Evolutionary conservation across 2,797 vertebrate genomes (phyloP).

Genomic region (Harpagifer antarcticus): DNA sequence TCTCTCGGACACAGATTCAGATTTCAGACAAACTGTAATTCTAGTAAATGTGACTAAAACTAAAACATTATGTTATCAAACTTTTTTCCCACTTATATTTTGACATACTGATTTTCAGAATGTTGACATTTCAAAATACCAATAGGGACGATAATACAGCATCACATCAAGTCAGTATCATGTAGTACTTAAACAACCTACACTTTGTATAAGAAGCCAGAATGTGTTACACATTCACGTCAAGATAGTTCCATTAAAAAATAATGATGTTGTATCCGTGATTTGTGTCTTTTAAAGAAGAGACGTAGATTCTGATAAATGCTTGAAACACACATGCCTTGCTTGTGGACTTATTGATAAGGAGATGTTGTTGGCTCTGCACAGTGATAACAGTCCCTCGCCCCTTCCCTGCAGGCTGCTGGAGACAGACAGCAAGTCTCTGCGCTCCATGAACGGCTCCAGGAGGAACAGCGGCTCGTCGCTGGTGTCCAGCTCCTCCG

Average conservation of each 20-base stretch:
- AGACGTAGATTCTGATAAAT: neutral
- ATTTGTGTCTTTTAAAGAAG: neutral
- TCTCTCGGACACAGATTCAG: neutral
- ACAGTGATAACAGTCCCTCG: neutral
- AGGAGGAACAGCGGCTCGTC: constrained; percentile 98
- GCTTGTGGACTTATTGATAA: neutral
- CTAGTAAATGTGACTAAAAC: too few relatives aligned
- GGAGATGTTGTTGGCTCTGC: neutral
- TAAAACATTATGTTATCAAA: too few relatives aligned
- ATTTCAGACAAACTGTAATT: neutral
- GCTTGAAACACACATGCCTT: neutral
- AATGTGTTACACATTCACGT: neutral
- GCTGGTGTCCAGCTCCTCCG: constrained; percentile 97
- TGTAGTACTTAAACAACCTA: neutral
- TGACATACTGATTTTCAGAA: neutral
- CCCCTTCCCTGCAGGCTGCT: constrained; percentile 86
- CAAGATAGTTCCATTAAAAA: neutral
- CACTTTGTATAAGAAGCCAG: neutral
- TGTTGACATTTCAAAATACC: neutral
- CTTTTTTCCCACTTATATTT: neutral
- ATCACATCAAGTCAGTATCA: neutral
- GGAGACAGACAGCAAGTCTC: constrained; percentile 97
- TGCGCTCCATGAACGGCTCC: constrained; percentile 97
- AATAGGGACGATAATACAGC: neutral
- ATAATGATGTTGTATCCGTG: neutral